phyloP scores from a whole-genome alignment of 2,113 vertebrate genomes.

The Petaurus breviceps region DNA sequence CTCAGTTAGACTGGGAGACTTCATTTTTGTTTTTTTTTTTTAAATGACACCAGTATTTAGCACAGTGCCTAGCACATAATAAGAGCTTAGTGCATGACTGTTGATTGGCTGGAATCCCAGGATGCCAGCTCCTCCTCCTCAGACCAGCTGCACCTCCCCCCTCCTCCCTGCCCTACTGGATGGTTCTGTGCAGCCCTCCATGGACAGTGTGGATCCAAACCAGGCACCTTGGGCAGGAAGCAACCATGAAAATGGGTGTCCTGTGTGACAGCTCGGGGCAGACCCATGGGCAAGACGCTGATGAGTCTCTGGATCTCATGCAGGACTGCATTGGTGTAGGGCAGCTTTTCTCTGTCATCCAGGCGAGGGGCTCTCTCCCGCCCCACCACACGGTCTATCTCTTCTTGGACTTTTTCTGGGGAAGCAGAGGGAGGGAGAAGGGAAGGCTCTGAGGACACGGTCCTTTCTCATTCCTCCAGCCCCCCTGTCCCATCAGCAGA shows the following conservation, averaged over 20 bases:
- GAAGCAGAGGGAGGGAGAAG: background rate
- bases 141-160: too few relatives aligned
- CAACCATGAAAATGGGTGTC: background rate
- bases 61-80: background rate
- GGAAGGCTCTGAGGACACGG: background rate
- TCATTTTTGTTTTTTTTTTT: too few relatives aligned
- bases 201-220: background rate
- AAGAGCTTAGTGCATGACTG: background rate
- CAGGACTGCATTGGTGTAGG: slow-evolving; percentile 32
- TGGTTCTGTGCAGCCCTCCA: background rate
- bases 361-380: background rate
- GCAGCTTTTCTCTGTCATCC: background rate
- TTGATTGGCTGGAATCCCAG: background rate
- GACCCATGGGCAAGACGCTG: background rate
- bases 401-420: slow-evolving; percentile 54
- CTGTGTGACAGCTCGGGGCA: background rate
- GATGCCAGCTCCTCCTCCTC: background rate
- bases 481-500: background rate
- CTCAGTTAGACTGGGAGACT: background rate
- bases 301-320: slow-evolving; percentile 57
- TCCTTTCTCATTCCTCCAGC: background rate
- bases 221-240: slow-evolving; percentile 52
- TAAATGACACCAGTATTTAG: background rate
- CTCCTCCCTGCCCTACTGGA: background rate
- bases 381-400: slow-evolving; percentile 45